A percentile compares a stretch with the other conserved stretches of the same genome.
phyloP scores from a whole-genome alignment of 2,113 vertebrate species.

The Pomatorhinus ruficollis region DNA sequence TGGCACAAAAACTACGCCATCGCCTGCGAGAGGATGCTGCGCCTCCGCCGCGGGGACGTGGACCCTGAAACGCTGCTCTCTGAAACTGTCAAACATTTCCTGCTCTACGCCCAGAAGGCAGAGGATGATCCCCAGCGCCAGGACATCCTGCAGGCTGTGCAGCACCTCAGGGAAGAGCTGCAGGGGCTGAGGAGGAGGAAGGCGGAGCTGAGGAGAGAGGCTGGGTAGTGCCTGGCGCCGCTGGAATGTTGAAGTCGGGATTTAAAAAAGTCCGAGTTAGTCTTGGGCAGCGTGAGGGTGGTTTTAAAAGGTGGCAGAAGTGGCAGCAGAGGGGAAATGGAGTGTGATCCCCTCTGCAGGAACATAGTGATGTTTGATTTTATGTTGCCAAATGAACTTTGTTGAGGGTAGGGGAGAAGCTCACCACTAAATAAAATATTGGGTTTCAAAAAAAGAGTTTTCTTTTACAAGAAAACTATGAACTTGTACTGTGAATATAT shows the following conservation, averaged over 20 bases:
- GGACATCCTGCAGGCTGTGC: conserved; percentile 81
- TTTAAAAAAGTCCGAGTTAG: not conserved
- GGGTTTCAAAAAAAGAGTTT: not conserved
- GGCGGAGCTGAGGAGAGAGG: not conserved
- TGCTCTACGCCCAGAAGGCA: conserved; percentile 81
- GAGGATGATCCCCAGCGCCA: conserved; percentile 81
- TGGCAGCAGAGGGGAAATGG: not conserved
- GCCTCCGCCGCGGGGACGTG: conserved; percentile 59
- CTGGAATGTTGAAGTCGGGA: not conserved
- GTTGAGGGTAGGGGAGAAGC: not conserved
- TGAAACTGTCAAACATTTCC: conserved; percentile 84
- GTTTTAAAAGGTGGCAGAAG: not conserved
- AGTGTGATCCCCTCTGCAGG: not conserved
- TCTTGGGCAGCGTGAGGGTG: not conserved
- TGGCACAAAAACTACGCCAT: conserved; percentile 98
- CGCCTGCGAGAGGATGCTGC: conserved; percentile 90
- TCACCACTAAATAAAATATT: not conserved
- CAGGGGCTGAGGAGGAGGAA: conserved; percentile 64
- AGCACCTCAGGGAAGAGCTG: conserved; percentile 85
- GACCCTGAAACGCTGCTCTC: conserved; percentile 81
- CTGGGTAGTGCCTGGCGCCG: not conserved
- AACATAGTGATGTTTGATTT: not conserved
- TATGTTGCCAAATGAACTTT: not conserved
- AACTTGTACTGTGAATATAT: not conserved
- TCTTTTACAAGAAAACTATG: not conserved